Percentiles rank a stretch among this genome's conserved stretches.
These are phyloP conservation scores for Cyclina sinensis DNA, from an alignment of 1,140 invertebrate genomes.

Conservation along the genomic window DNA sequence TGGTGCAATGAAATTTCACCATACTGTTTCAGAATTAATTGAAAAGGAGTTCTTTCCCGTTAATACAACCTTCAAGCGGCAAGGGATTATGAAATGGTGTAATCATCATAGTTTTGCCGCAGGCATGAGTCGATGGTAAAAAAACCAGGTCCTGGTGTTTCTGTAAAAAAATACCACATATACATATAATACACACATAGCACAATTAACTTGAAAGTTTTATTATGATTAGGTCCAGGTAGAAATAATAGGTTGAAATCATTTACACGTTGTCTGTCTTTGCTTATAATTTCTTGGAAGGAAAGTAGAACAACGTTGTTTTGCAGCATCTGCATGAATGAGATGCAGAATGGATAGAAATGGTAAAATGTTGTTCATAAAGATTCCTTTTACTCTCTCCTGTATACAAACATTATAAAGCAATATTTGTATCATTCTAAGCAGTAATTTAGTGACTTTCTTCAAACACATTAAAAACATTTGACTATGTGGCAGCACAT, in stretches of 20 bases:
- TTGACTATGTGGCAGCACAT: too few relatives aligned
- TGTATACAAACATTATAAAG: too few relatives aligned
- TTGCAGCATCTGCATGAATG: too few relatives aligned
- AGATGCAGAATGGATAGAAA: too few relatives aligned
- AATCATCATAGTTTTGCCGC: not conserved
- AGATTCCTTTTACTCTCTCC: too few relatives aligned
- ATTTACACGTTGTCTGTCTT: not conserved
- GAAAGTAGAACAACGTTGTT: not conserved
- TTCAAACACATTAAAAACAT: too few relatives aligned
- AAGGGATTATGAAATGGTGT: conserved; percentile 1
- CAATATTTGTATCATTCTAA: too few relatives aligned
- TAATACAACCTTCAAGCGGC: not conserved
- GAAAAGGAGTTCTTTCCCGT: conserved; percentile 6
- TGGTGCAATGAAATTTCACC: conserved; percentile 30
- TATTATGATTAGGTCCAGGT: conserved; percentile 32
- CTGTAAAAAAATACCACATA: not conserved
- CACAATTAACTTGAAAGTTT: conserved; percentile 31
- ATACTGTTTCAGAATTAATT: conserved; percentile 5
- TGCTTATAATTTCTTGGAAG: not conserved
- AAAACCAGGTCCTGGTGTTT: not conserved
- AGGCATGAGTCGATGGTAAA: not conserved
- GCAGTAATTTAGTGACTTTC: too few relatives aligned
- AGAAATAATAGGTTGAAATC: conserved; percentile 15
- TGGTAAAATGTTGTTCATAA: too few relatives aligned
- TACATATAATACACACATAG: not conserved